These are phyloP conservation scores for Sebastes oblongus DNA, from an alignment of 2,797 vertebrate genomes.

Conservation along the genomic window DNA sequence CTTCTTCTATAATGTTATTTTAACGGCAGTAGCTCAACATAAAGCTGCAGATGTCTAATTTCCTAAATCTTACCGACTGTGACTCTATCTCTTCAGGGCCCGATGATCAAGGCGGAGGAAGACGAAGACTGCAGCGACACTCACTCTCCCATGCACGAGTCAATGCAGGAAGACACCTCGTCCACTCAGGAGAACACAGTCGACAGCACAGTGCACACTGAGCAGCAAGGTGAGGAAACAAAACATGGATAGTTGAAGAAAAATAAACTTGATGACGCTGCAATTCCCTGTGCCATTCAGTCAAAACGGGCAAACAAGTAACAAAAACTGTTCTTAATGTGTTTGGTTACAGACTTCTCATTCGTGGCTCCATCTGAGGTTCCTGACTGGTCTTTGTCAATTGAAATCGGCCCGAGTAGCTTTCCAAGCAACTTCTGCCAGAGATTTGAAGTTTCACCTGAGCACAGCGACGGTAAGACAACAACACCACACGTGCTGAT, in stretches of 20 bases:
- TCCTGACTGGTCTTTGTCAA: slow-evolving; percentile 67
- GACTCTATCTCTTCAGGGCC: slow-evolving; percentile 11
- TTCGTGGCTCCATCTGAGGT: slow-evolving; percentile 4
- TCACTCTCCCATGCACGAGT: slow-evolving; percentile 69
- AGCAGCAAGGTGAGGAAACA: slow-evolving; percentile 37
- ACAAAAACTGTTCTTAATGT: not conserved
- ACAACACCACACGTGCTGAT: not conserved
- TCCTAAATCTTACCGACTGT: not conserved
- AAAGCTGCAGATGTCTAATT: not conserved
- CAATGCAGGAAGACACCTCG: slow-evolving; percentile 23
- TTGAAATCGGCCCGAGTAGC: slow-evolving; percentile 77
- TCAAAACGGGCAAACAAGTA: not conserved
- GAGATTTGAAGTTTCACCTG: slow-evolving; percentile 90
- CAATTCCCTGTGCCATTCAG: not conserved
- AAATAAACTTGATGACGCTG: not conserved
- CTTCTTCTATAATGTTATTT: not conserved
- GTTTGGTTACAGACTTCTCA: not conserved
- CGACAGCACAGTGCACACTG: slow-evolving; percentile 78
- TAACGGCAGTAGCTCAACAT: not conserved
- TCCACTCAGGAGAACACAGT: slow-evolving; percentile 84
- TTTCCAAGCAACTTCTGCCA: slow-evolving; percentile 65
- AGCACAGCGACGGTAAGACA: slow-evolving; percentile 72
- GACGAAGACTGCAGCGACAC: slow-evolving; percentile 73
- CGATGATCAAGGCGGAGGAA: slow-evolving; percentile 74
- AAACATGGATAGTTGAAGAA: not conserved